Evolutionary conservation across 2,797 vertebrate species (phyloP), one percentile per base, ranked within the genome.

Genomic region (Holocentrus rufus): DNA sequence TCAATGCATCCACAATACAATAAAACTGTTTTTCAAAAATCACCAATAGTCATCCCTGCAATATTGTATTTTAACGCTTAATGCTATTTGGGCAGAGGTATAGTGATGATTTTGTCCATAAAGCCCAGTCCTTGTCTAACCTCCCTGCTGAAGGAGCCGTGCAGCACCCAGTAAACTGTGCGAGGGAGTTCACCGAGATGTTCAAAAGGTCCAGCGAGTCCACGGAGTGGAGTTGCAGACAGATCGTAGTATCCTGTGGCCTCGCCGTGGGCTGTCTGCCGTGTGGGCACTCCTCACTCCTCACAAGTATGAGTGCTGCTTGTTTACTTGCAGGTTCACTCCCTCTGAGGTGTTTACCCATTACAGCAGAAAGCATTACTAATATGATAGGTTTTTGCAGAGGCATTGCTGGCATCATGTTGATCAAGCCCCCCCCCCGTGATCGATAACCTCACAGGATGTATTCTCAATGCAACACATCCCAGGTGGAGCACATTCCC

Each of bases 271-370:
- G 84, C 72, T 62, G 71, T 72, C 31, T 65, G 66, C 69, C 75
- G 74, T 76, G 72, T 81, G 80, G 80, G 72, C 55, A 62, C 76
- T 72, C 71, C 77, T 66, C 31, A 63, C 72, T n/a, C n/a, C n/a
- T n/a, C n/a, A n/a, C n/a, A 23, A 65, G 31, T 39, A 63, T 73
- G 74, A 52, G 50, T 22, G 59, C 67, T 76, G 44, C 52, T 59
- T 64, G 65, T 73, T 72, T 76, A 70, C 57, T 61, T n/a, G 3
- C 20, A 54, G 47, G 64, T 58, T 77, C 36, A 39, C 55, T 31
- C 65, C 58, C 22, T 83, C 20, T 70, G 30, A 68, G 61, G 68
- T n/a, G 30, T 30, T 34, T 7, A 11, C 31, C 58, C 25, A 27
- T 46, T 58, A 20, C 50, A 53, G 60, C 25, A 66, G 49, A 62